Base-by-base conservation (phyloP, 2,113 vertebrate species). In the Columba janthina region DNA sequence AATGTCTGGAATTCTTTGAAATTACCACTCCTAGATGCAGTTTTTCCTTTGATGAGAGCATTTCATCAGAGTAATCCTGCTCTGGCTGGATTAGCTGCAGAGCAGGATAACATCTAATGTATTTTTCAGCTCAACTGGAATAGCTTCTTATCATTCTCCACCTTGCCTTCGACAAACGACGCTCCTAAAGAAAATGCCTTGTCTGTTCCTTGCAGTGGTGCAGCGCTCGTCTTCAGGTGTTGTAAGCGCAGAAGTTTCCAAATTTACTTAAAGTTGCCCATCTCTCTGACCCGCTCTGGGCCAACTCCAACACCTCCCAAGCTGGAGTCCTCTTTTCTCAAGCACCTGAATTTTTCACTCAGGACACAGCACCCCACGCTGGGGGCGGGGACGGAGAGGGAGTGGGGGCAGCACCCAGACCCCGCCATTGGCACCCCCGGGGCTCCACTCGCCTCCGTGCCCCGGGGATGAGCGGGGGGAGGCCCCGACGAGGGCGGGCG, bases 1-100 rank as follows among this genome's bases (percentile, higher is more conserved):
- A 96, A 93, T 91, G 90, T 76, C 66, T 95, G 95, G 95, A 93
- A 94, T 95, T 94, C 95, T 96, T 95, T 96, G 88, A 96, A 96
- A 96, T 76, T 53, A 76, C 96, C 96, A 93, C 95, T 97, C 96
- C 96, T 94, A 93, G 78, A 31, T 91, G 78, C 74, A 94, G 78
- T 0, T 88, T 94, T 88, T 65, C 85, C 88, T 95, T 96, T 97
- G 95, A 95, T 94, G 96, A 69, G 75, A 65, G 62, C 85, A 38
- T 89, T 96, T 94, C 84, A 94, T 89, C 84, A 93, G 73, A 58
- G 84, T 71, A 80, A 94, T 91, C 91, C 69, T 93, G 89, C 81
- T 76, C 90, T n/a, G 62, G 78, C 88, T 88, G 93, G 85, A 81
- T 90, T 87, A 89, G 77, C 93, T 71, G 89, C 69, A 42, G 87